Evolutionary conservation across 2,113 vertebrate species (phyloP), one percentile per base, ranked within the genome.

Genomic region (Aldabrachelys gigantea): DNA sequence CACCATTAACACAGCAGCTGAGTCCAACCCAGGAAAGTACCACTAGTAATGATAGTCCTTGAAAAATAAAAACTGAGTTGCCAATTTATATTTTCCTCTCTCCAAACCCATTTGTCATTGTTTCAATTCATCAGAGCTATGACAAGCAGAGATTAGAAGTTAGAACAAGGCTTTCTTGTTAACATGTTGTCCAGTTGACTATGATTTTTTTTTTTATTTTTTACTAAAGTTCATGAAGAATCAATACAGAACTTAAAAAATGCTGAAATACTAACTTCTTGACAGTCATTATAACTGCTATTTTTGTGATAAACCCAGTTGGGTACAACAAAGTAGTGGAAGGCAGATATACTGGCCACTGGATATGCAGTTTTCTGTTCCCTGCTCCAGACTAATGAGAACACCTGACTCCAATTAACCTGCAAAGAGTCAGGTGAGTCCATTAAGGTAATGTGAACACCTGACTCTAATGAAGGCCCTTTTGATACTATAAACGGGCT

Each of bases 1-100:
- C 94, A 56, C 44, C 91, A 44, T 91, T 92, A 94, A 87, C n/a
- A 52, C 6, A 41, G 53, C 49, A 92, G 38, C 82, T 94, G 90
- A 59, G 21, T 92, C 89, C 25, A 87, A 49, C 29, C 50, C 41
- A 86, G 82, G 85, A 95, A 62, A 62, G 84, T 13, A 75, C 56
- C 49, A 69, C 35, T 35, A 69, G 17, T 86, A 85, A 80, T 29
- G 5, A 6, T 85, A 83, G 13, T 62, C 54, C 57, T 93, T 57
- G 72, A 44, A 44, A 69, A 90, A 80, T 38, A 92, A 41, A 31
- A 82, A 57, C 69, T 91, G 1, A 69, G 89, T 94, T 93, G n/a
- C 76, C 79, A 92, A 35, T 19, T 95, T 12, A 8, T 10, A 13
- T 78, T 91, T 91, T 90, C 56, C 88, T 94, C 89, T 81, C 86